phyloP scores from a whole-genome alignment of 2,113 vertebrate genomes.

The Peucedramus taeniatus region DNA sequence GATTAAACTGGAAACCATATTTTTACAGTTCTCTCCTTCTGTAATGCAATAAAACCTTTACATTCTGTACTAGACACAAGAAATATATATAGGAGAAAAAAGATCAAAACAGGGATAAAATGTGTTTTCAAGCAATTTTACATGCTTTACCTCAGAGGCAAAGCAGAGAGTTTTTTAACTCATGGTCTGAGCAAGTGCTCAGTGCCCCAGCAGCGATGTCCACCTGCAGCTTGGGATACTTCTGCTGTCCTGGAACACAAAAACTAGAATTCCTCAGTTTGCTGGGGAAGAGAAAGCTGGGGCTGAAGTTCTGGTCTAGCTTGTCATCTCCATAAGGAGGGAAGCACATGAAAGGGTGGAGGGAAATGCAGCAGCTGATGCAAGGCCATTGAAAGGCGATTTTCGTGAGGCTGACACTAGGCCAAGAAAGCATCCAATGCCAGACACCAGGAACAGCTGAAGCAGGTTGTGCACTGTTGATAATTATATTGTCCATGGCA shows the following conservation, averaged over 20 bases:
- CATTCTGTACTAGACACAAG: not conserved
- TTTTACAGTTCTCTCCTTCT: not conserved
- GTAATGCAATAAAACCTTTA: not conserved
- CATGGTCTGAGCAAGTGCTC: not conserved
- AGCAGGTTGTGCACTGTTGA: constrained; percentile 9
- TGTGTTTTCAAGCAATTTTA: not conserved
- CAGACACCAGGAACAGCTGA: constrained; percentile 17
- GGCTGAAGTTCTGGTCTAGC: constrained; percentile 9
- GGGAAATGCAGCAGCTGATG: constrained; percentile 56
- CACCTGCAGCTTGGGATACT: not conserved
- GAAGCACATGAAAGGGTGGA: constrained; percentile 23
- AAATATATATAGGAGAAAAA: not conserved
- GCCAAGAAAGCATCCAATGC: constrained; percentile 49
- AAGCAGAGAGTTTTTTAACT: not conserved
- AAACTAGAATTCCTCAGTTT: constrained; percentile 5
- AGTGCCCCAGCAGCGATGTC: not conserved
- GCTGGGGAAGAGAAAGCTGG: constrained; percentile 15
- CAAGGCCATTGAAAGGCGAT: constrained; percentile 33
- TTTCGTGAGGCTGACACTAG: constrained; percentile 42
- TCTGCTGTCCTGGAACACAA: constrained; percentile 14
- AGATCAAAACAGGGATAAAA: not conserved
- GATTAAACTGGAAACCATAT: not conserved
- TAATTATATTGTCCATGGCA: constrained; percentile 39
- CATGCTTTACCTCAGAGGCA: not conserved
- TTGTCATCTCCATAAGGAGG: constrained; percentile 7